These are phyloP conservation scores for Tillus elongatus DNA, from an alignment of 2,888 invertebrate species.

Conservation along the genomic window DNA sequence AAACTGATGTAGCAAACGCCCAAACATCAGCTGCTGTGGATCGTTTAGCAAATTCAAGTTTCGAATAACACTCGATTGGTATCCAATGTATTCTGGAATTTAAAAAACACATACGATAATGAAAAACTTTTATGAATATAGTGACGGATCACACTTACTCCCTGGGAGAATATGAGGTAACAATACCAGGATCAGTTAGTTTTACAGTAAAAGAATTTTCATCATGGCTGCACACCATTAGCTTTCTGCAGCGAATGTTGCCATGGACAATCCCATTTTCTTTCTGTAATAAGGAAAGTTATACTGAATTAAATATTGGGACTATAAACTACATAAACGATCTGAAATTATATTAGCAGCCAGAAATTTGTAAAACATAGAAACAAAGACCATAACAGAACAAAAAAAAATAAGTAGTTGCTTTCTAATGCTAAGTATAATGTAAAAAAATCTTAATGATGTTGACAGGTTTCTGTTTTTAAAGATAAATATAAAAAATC, in stretches of 20 bases:
- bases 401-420: no score
- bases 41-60: conserved; percentile 56
- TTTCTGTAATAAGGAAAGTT: conserved; percentile 48
- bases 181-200: conserved; percentile 74
- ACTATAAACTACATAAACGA: no score
- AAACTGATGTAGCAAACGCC: conserved; percentile 86
- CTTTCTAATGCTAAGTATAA: no score
- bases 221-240: conserved; percentile 68
- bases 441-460: no score
- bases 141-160: no score
- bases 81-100: conserved; percentile 79
- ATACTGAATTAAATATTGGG: no score
- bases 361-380: no score
- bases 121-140: no score
- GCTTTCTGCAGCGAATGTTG: conserved; percentile 70
- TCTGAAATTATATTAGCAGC: no score
- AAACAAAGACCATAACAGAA: no score
- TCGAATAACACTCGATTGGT: conserved; percentile 71
- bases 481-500: no score
- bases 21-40: conserved; percentile 75
- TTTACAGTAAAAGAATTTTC: conserved; percentile 65
- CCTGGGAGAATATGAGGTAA: conserved; percentile 47
- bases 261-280: conserved; percentile 79
- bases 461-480: no score
- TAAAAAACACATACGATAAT: conserved; percentile 6